These are phyloP conservation scores for Pseudomyrmex cubaensis DNA, from an alignment of 1,140 invertebrate genomes.

Conservation along the genomic window DNA sequence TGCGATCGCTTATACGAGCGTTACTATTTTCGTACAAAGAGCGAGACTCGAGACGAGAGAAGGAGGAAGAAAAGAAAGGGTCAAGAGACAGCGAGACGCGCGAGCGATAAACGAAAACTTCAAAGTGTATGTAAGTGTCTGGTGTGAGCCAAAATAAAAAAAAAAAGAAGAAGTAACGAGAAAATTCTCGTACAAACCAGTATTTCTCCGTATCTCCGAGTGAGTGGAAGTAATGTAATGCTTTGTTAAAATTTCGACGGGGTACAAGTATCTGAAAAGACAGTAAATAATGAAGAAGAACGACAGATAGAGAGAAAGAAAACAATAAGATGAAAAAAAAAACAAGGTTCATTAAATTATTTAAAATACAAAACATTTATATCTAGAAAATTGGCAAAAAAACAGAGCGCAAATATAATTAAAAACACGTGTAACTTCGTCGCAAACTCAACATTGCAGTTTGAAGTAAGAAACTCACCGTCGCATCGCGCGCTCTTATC, in stretches of 20 bases:
- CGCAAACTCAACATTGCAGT: background rate
- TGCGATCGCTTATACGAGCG: slow-evolving; percentile 2
- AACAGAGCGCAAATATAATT: background rate
- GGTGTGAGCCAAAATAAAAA: slow-evolving; percentile 48
- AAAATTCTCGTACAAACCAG: too few species aligned
- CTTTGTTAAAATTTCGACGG: slow-evolving; percentile 32
- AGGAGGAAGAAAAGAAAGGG: background rate
- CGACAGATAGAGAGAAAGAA: background rate
- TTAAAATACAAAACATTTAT: background rate
- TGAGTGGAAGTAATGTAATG: too few species aligned
- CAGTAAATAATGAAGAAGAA: background rate
- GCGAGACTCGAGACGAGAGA: background rate
- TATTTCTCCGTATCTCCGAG: too few species aligned
- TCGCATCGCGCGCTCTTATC: background rate
- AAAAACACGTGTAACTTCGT: background rate
- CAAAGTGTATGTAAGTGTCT: background rate
- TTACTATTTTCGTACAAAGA: slow-evolving; percentile 25
- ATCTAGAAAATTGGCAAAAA: slow-evolving; percentile 1
- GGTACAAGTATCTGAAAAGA: slow-evolving; percentile 17
- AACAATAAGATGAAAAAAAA: background rate
- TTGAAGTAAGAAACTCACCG: slow-evolving; percentile 6
- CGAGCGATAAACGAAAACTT: slow-evolving; percentile 8
- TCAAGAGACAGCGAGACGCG: slow-evolving; percentile 3
- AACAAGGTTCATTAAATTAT: background rate
- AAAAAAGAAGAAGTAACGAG: background rate